Percentiles rank a stretch among this genome's conserved stretches.
Conservation (phyloP, 2,113 vertebrate genomes). For the Panthera uncia region DNA sequence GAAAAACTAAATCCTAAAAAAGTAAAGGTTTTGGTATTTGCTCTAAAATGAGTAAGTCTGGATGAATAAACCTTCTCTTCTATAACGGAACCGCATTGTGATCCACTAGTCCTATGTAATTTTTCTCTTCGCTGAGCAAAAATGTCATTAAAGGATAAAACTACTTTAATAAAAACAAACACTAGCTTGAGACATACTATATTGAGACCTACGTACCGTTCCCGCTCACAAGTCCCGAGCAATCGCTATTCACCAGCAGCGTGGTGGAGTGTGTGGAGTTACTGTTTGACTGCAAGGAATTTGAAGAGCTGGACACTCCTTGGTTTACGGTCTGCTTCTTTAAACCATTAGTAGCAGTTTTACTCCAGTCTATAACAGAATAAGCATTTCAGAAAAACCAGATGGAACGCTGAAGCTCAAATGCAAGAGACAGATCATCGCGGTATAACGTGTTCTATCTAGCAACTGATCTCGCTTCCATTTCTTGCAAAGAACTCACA, state of each 20-base stretch:
- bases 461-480: slow-evolving; percentile 44
- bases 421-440: slow-evolving; percentile 69
- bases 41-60: slow-evolving; percentile 48
- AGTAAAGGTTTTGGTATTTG: background rate
- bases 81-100: slow-evolving; percentile 34
- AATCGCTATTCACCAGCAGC: slow-evolving; percentile 87
- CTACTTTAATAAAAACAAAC: slow-evolving; percentile 42
- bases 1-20: slow-evolving; percentile 51
- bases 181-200: slow-evolving; percentile 57
- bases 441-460: slow-evolving; percentile 68
- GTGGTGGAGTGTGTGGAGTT: slow-evolving; percentile 88
- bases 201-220: slow-evolving; percentile 84
- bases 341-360: slow-evolving; percentile 89
- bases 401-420: slow-evolving; percentile 66
- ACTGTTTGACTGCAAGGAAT: slow-evolving; percentile 89
- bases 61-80: slow-evolving; percentile 34
- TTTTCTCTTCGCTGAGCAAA: slow-evolving; percentile 52
- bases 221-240: slow-evolving; percentile 84
- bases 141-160: slow-evolving; percentile 50
- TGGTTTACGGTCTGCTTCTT: slow-evolving; percentile 89
- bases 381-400: slow-evolving; percentile 77
- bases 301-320: slow-evolving; percentile 89
- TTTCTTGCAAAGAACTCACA: slow-evolving; percentile 30
- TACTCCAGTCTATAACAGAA: slow-evolving; percentile 87
- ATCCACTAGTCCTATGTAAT: slow-evolving; percentile 40